These are phyloP conservation scores for Mormyrops boulengeri DNA, from an alignment of 2,797 vertebrate species.

Conservation along the genomic window DNA sequence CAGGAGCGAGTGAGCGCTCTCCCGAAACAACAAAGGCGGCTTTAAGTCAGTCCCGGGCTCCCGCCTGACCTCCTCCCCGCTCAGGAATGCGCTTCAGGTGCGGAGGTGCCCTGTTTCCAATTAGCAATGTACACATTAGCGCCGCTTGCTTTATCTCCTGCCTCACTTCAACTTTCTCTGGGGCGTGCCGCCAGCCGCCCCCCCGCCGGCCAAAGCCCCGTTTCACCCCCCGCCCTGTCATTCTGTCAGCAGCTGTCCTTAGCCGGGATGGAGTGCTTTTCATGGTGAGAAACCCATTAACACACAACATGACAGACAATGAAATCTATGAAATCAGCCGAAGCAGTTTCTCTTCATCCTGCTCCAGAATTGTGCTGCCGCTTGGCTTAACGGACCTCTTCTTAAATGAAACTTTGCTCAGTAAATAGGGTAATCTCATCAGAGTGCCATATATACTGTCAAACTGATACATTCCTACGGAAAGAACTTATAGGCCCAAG, in stretches of 20 bases:
- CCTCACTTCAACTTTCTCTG: conserved; percentile 8
- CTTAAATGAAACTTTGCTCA: neutral
- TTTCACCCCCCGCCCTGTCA: neutral
- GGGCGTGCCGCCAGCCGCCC: neutral
- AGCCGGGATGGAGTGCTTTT: neutral
- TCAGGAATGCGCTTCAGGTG: conserved; percentile 15
- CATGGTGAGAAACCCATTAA: neutral
- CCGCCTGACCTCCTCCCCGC: neutral
- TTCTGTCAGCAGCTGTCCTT: neutral
- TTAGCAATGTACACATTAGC: conserved; percentile 16
- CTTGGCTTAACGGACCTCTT: neutral
- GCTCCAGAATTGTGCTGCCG: neutral
- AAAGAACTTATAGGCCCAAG: neutral
- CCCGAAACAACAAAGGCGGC: conserved; percentile 34
- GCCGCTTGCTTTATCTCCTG: neutral
- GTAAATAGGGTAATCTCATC: neutral
- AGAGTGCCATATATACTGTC: neutral
- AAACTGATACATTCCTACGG: neutral
- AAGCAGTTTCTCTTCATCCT: neutral
- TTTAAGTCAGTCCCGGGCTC: conserved; percentile 28
- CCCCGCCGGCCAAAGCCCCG: neutral
- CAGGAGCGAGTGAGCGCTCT: conserved; percentile 7
- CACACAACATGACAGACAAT: neutral
- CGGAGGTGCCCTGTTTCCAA: conserved; percentile 17
- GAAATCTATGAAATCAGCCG: neutral